Conservation (phyloP, 1,140 invertebrate species). For the Drosophila nigrodunni region DNA sequence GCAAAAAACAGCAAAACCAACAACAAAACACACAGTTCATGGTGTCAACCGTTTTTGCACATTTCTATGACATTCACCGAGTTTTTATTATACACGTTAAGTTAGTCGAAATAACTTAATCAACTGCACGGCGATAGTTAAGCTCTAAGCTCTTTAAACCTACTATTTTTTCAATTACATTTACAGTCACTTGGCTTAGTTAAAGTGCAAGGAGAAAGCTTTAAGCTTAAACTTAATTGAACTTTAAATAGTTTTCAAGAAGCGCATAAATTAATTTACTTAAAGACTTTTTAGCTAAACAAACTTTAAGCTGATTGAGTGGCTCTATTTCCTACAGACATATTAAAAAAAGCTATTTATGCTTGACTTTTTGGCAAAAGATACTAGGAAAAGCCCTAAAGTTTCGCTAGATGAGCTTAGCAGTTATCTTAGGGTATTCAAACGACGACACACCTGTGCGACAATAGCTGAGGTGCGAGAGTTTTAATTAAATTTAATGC, state of each 20-base stretch:
- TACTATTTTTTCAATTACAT: background rate
- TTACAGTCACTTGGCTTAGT: too few relatives aligned
- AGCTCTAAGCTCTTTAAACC: background rate
- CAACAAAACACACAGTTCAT: background rate
- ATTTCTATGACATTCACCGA: conserved; percentile 6
- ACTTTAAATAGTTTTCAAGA: too few relatives aligned
- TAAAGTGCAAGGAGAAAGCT: background rate
- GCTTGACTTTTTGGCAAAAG: background rate
- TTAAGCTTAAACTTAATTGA: too few relatives aligned
- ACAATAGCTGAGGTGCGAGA: conserved; percentile 42
- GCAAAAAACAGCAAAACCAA: background rate
- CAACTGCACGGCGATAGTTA: background rate
- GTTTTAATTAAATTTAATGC: conserved; percentile 68
- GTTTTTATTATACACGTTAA: conserved; percentile 9
- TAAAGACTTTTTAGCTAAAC: too few relatives aligned
- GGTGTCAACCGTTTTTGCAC: conserved; percentile 17
- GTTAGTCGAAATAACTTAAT: background rate
- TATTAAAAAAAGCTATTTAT: background rate
- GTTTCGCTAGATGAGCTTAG: background rate
- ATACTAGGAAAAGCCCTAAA: background rate
- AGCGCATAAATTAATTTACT: too few relatives aligned
- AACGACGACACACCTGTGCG: conserved; percentile 1
- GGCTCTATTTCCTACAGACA: background rate
- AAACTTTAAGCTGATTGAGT: background rate
- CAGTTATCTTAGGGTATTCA: conserved; percentile 9